Evolutionary conservation across 2,797 vertebrate genomes (phyloP), one percentile per base, ranked within the genome.

Genomic region (Alosa sapidissima): DNA sequence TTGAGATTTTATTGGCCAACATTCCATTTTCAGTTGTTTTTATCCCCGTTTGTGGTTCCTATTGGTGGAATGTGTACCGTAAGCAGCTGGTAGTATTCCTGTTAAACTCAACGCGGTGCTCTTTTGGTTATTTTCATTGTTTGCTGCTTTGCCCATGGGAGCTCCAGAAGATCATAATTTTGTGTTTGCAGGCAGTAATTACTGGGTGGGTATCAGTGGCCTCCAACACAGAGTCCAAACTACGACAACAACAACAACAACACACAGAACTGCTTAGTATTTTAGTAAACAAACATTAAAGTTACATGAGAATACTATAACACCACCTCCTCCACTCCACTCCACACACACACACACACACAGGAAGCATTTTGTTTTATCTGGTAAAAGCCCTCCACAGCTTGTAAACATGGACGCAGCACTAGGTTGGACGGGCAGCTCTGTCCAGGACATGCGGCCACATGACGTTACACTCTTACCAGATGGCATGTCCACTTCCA

Each of bases 141-240:
- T 47, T 78, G 72, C 41, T 45, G 9, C 36, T 78, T 21, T 78
- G 72, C 72, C 72, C 72, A 78, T 78, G 72, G 72, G 72, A 78
- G 16, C 10, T 16, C 6, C 5, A 47, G 28, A 78, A 47, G 21
- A 47, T 47, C 41, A 78, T 78, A 78, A 45, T 78, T 78, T 41
- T 78, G 72, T 47, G 72, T 78, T 78, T 78, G 72, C 41, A 14
- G 36, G 16, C 72, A 21, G 72, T 78, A 78, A 78, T 78, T 78
- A 41, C 72, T 78, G 72, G 72, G 72, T 47, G 72, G 36, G 72
- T 47, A 78, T 78, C 72, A 78, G 72, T 47, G 72, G 16, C 72
- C 6, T 19, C 72, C 72, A 47, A 47, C 36, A 78, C 72, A 45
- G 72, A 19, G 36, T 47, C 72, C 21, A 78, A 36, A 78, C 41